Percentiles rank a stretch among this genome's conserved stretches.
Conservation (phyloP, 35 echinoderm and acorn worm genomes). For the Hemicentrotus pulcherrimus region DNA sequence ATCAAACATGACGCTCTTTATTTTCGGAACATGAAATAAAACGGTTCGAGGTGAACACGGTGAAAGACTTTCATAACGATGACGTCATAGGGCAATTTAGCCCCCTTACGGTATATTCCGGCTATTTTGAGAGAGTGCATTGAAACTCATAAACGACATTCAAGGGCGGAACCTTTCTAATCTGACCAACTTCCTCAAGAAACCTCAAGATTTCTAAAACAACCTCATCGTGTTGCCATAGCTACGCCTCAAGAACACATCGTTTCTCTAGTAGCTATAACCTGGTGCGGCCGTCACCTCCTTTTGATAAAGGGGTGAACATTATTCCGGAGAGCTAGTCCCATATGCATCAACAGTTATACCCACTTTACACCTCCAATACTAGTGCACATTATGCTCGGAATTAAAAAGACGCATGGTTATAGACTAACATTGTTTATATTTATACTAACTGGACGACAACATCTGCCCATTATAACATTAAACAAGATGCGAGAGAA, state of each 20-base stretch:
- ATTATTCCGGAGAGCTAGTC: not conserved
- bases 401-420: no score
- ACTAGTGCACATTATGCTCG: no score
- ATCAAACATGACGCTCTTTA: not conserved
- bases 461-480: no score
- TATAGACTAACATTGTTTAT: no score
- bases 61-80: not conserved
- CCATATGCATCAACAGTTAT: not conserved
- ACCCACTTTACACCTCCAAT: no score
- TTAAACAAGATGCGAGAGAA: no score
- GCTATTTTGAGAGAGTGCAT: not conserved
- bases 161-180: not conserved
- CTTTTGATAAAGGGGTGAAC: not conserved
- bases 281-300: not conserved
- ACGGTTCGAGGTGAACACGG: not conserved
- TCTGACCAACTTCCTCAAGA: not conserved
- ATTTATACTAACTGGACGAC: no score
- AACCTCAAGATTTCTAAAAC: not conserved
- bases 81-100: not conserved
- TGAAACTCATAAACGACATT: not conserved
- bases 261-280: not conserved
- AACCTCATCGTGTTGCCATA: not conserved
- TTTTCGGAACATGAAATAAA: not conserved
- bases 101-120: not conserved
- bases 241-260: not conserved